These are phyloP conservation scores for Centropus unirufus DNA, from an alignment of 2,113 vertebrate genomes.

Conservation along the genomic window DNA sequence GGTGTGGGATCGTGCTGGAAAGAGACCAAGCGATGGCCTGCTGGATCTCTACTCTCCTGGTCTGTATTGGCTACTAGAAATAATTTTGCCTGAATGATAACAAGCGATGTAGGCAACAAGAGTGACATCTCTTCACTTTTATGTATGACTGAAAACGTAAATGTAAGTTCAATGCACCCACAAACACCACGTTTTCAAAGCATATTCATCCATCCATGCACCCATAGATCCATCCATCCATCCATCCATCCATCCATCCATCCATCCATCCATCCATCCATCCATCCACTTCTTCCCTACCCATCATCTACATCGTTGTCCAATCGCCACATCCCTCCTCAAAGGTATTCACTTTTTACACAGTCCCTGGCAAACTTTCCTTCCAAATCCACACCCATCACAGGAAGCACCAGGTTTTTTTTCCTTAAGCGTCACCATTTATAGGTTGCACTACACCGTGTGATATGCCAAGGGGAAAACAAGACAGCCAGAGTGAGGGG, in stretches of 20 bases:
- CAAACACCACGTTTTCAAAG: not conserved
- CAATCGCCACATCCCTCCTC: not conserved
- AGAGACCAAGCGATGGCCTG: not conserved
- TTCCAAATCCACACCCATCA: not conserved
- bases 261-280: not conserved
- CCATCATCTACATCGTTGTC: not conserved
- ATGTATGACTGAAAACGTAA: accelerated
- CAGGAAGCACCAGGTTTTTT: not conserved
- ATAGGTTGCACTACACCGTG: too few relatives aligned
- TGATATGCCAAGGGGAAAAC: not conserved
- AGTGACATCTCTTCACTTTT: accelerated
- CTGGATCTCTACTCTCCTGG: not conserved
- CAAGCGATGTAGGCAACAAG: not conserved
- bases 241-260: not conserved
- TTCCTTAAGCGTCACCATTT: not conserved
- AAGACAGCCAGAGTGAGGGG: not conserved
- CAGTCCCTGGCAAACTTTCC: not conserved
- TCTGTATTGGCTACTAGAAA: not conserved
- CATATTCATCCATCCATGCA: not conserved
- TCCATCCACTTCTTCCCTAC: not conserved
- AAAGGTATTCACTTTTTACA: accelerated
- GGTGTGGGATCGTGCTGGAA: not conserved
- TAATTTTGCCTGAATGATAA: not conserved
- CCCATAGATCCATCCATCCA: not conserved
- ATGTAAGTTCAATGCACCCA: accelerated